Conservation (phyloP, 2,113 vertebrate species). For the Lophochroa leadbeateri region DNA sequence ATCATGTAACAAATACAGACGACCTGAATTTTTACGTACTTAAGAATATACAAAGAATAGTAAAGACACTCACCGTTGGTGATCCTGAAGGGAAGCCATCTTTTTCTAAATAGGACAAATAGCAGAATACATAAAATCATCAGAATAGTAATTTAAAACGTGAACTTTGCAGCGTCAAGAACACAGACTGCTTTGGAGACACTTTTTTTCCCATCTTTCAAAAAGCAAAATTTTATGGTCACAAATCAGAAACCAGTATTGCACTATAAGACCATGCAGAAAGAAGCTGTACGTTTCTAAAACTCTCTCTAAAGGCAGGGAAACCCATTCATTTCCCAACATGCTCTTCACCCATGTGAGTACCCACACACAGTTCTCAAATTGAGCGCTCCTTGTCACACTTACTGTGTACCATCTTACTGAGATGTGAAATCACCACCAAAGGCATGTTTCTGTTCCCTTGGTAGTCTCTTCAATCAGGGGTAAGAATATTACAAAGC, state of each 20-base stretch:
- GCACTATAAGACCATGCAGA: background rate
- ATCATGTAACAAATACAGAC: background rate
- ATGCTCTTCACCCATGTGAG: background rate
- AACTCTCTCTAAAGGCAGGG: background rate
- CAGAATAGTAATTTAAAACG: background rate
- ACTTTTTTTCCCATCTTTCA: background rate
- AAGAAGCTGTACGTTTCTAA: background rate
- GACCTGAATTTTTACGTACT: background rate
- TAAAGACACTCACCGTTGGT: conserved; percentile 83
- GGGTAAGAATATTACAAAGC: background rate
- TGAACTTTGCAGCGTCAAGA: background rate
- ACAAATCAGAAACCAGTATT: background rate
- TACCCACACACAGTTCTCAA: background rate
- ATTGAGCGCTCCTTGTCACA: background rate
- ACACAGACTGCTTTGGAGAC: background rate
- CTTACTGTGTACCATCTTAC: background rate
- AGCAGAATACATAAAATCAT: background rate
- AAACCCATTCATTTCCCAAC: background rate
- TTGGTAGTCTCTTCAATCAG: background rate
- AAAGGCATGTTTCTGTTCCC: background rate
- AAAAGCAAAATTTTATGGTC: background rate
- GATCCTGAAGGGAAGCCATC: conserved; percentile 90
- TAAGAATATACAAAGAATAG: background rate
- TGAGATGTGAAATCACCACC: background rate
- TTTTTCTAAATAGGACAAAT: conserved; percentile 83